Conservation (phyloP, 2,797 vertebrate genomes). For the Acanthurus tractus region DNA sequence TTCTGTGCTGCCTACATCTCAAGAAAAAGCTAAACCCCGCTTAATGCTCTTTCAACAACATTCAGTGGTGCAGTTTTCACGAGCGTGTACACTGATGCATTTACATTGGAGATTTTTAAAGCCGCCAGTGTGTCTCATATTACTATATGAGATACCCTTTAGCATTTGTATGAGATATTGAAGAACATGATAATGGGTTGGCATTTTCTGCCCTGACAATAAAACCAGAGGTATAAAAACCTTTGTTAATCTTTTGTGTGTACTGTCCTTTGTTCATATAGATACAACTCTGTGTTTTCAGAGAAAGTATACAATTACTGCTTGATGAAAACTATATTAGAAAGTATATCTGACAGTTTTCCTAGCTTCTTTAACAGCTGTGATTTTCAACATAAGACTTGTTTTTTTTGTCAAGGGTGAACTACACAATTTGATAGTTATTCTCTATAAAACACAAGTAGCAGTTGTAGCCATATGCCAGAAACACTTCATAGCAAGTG, state of each 20-base stretch:
- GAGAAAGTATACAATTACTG: slow-evolving; percentile 5
- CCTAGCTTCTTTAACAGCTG: slow-evolving; percentile 1
- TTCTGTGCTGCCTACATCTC: too few species aligned
- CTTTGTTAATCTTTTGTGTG: slow-evolving; percentile 7
- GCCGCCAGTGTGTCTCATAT: too few species aligned
- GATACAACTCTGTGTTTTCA: slow-evolving; percentile 17
- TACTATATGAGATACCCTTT: too few species aligned
- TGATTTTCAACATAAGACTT: background rate
- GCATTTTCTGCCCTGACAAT: too few species aligned
- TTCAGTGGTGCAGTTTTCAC: too few species aligned
- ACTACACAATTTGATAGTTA: background rate
- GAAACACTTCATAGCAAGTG: slow-evolving; percentile 1
- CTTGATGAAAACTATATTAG: slow-evolving; percentile 15
- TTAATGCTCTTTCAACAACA: too few species aligned
- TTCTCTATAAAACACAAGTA: background rate
- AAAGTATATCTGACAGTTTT: slow-evolving; percentile 11
- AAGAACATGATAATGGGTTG: too few species aligned
- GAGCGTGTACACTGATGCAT: too few species aligned
- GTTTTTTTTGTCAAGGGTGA: background rate
- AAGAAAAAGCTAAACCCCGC: too few species aligned
- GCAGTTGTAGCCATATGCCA: background rate
- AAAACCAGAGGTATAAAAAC: background rate
- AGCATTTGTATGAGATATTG: too few species aligned
- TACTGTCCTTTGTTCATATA: background rate
- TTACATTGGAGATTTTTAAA: too few species aligned